A percentile compares a stretch with the other conserved stretches of the same genome.
Evolutionary conservation across 2,797 vertebrate genomes (phyloP).

Genomic region (Sebastes minor): DNA sequence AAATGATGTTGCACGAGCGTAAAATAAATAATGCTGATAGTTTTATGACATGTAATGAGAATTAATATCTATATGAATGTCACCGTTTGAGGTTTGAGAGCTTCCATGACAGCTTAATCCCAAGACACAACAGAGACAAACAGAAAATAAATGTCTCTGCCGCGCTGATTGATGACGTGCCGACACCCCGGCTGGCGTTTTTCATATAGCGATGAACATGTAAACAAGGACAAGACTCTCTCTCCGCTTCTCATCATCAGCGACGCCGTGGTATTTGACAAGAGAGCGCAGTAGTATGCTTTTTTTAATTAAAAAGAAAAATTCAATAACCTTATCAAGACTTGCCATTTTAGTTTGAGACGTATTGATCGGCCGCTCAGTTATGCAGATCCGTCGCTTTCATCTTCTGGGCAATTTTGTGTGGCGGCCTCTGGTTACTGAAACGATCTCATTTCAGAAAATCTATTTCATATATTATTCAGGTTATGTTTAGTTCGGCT

Average conservation of each 20-base stretch:
- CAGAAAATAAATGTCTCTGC: constrained; percentile 43
- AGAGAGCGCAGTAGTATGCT: constrained; percentile 61
- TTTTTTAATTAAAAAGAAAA: constrained; percentile 83
- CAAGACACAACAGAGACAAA: constrained; percentile 37
- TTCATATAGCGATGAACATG: constrained; percentile 45
- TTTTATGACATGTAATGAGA: constrained; percentile 51
- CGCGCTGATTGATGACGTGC: constrained; percentile 65
- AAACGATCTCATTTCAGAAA: constrained; percentile 70
- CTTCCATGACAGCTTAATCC: constrained; percentile 51
- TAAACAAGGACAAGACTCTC: constrained; percentile 51
- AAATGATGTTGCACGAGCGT: constrained; percentile 14
- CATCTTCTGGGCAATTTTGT: constrained; percentile 68
- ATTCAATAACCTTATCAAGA: constrained; percentile 82
- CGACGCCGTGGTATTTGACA: constrained; percentile 49
- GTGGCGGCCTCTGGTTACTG: constrained; percentile 62
- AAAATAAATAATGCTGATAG: constrained; percentile 35
- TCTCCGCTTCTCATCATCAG: constrained; percentile 32
- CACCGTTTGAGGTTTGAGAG: constrained; percentile 46
- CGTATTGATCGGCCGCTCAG: constrained; percentile 72
- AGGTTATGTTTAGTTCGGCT: constrained; percentile 52
- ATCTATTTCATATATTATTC: constrained; percentile 71
- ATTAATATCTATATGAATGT: constrained; percentile 51
- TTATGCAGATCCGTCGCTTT: constrained; percentile 79
- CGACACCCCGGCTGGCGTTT: constrained; percentile 39
- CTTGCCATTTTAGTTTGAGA: constrained; percentile 78